Conservation (phyloP, 30 jellyfish, hydroid and myxozoan genomes). For the Aurelia aurita complex sp. Pacific region DNA sequence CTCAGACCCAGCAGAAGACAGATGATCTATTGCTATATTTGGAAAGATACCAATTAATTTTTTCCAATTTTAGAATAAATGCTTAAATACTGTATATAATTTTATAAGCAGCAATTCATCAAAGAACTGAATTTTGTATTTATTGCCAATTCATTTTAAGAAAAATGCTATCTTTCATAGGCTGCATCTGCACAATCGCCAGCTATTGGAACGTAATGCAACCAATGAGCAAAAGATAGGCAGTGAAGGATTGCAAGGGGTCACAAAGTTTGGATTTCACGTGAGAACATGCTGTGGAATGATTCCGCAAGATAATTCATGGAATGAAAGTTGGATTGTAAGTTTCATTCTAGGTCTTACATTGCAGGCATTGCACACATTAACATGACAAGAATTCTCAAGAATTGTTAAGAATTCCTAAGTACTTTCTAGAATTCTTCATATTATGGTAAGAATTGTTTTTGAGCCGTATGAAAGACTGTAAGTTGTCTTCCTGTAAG, state of each 20-base stretch:
- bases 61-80: too few relatives aligned
- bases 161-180: not conserved
- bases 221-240: constrained; percentile 11
- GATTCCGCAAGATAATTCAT: constrained; percentile 63
- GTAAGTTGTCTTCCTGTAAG: too few relatives aligned
- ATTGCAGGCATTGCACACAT: not conserved
- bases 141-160: not conserved
- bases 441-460: too few relatives aligned
- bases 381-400: too few relatives aligned
- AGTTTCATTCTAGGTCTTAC: not conserved
- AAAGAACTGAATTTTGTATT: not conserved
- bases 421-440: too few relatives aligned
- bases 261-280: constrained; percentile 70
- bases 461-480: too few relatives aligned
- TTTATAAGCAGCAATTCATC: too few relatives aligned
- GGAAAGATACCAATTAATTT: too few relatives aligned
- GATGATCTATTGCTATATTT: too few relatives aligned
- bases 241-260: not conserved
- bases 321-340: constrained; percentile 64
- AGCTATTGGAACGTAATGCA: not conserved
- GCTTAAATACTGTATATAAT: too few relatives aligned
- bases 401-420: too few relatives aligned
- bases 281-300: constrained; percentile 72
- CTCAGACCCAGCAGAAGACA: too few relatives aligned
- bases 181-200: constrained; percentile 70